Evolutionary conservation across 2,113 vertebrate species (phyloP), one percentile per base, ranked within the genome.

Genomic region (Eupsittula cactorum): DNA sequence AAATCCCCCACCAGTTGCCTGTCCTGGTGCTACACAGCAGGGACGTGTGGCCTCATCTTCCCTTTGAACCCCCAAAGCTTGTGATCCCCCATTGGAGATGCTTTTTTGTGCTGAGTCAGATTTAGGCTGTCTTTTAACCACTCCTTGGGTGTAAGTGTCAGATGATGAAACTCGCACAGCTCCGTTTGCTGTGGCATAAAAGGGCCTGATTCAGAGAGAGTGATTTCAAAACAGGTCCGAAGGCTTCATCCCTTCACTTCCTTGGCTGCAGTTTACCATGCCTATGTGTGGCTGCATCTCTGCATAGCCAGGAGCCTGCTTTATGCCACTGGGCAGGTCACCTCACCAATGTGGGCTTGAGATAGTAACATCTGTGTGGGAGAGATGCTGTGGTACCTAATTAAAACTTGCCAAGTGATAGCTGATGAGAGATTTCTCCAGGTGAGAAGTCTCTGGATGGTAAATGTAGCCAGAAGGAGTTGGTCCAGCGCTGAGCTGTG

Each of bases 1-100:
- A 25, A 8, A 25, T 67, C 64, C 59, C 28, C 1, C 0, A 4
- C 0, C 3, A 31, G 35, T 6, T 0, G 0, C 33, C 74, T 29
- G n/a, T 5, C 14, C 13, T 4, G 1, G 5, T 21, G 73, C 46
- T 39, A 5, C 2, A 4, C 16, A 29, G 69, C 49, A 12, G 44
- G 20, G 8, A 19, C 16, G 0, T 0, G 0, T 0, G 1, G 9
- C 27, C 77, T 49, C 2, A 0, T 10, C 64, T 31, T 19, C 69
- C 42, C 47, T 63, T 21, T 7, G 20, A 71, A 25, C 14, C 44
- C 19, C 1, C 1, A 1, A 35, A 46, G 27, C 24, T 47, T 24
- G n/a, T 62, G 62, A 11, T 63, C 24, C 42, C 47, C 57, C 11
- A 8, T 7, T 42, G 13, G 73, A 59, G 29, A 11, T 21, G 25